Conservation (phyloP, 1,140 invertebrate species). For the Helicorthomorpha holstii region DNA sequence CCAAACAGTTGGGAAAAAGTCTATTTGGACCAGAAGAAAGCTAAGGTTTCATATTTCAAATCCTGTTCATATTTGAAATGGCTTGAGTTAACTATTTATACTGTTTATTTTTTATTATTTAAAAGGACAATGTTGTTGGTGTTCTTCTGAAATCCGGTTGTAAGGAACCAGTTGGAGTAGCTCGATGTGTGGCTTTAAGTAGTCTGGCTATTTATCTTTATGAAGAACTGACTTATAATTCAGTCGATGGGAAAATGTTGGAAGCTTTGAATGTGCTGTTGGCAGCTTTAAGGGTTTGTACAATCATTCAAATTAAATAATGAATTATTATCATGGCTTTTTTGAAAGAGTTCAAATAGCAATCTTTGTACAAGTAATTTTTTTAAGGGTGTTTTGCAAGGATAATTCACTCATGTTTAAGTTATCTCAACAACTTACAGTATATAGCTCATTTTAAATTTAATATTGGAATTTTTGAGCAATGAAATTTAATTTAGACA, state of each 20-base stretch:
- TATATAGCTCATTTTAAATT: too few species aligned
- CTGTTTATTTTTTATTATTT: slow-evolving; percentile 18
- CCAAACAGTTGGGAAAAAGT: slow-evolving; percentile 47
- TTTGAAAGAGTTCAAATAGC: too few species aligned
- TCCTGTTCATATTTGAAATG: slow-evolving; percentile 1
- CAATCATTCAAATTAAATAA: too few species aligned
- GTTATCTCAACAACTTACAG: too few species aligned
- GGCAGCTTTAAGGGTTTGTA: slow-evolving; percentile 68
- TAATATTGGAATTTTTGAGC: too few species aligned
- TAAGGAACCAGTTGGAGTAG: slow-evolving; percentile 68
- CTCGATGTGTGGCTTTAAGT: slow-evolving; percentile 73
- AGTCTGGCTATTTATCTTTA: slow-evolving; percentile 72
- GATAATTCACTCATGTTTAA: too few species aligned
- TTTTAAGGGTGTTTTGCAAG: too few species aligned
- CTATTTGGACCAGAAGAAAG: slow-evolving; percentile 51
- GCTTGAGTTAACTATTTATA: background rate
- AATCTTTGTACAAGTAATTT: too few species aligned
- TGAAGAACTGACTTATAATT: slow-evolving; percentile 40
- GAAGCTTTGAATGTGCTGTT: slow-evolving; percentile 74
- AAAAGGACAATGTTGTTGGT: slow-evolving; percentile 68
- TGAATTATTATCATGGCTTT: too few species aligned
- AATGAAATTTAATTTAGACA: too few species aligned
- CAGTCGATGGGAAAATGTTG: slow-evolving; percentile 48
- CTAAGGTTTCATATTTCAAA: slow-evolving; percentile 39
- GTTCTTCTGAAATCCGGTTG: slow-evolving; percentile 71